Conservation (phyloP, 2,113 vertebrate species). For the Phocoena sinus region DNA sequence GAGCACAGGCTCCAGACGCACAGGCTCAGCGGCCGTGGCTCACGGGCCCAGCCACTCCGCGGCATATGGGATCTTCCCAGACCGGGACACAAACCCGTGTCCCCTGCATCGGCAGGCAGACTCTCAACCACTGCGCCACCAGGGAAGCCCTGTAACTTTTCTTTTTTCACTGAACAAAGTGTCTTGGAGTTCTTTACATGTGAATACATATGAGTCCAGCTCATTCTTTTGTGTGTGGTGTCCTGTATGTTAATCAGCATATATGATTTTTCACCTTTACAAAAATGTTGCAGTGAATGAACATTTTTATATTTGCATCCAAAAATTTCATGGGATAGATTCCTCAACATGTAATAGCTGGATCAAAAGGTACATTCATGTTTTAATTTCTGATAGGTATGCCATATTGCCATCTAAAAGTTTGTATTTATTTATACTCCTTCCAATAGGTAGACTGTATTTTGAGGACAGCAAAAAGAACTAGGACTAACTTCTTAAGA, state of each 20-base stretch:
- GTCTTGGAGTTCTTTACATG: background rate
- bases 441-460: background rate
- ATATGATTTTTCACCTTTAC: background rate
- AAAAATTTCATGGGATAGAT: background rate
- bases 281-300: background rate
- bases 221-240: background rate
- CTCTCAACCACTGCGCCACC: no score
- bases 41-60: no score
- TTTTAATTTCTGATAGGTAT: conserved; percentile 12
- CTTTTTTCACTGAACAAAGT: background rate
- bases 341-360: background rate
- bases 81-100: no score
- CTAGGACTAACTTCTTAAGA: conserved; percentile 4
- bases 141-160: background rate
- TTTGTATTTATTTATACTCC: background rate
- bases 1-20: no score
- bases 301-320: background rate
- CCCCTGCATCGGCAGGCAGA: no score
- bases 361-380: background rate
- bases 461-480: background rate
- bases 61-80: no score
- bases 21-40: no score
- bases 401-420: background rate
- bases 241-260: background rate
- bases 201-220: background rate